These are phyloP conservation scores for Crocallis elinguaria DNA, from an alignment of 2,888 invertebrate genomes.

Conservation along the genomic window DNA sequence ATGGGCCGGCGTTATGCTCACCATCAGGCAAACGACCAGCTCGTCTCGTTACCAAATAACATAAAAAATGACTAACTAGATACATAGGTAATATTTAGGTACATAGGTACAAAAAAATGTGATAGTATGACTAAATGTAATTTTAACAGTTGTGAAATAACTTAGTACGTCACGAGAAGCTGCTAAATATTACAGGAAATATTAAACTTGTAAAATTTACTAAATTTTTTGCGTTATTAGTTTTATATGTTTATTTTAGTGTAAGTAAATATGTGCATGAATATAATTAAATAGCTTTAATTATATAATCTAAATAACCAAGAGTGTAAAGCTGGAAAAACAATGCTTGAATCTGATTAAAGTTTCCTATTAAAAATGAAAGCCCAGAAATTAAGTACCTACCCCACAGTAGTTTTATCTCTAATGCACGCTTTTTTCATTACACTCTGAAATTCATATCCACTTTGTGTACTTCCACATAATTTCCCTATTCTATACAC, in stretches of 20 bases:
- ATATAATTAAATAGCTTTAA: neutral
- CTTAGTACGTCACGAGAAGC: constrained; percentile 2
- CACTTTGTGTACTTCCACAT: constrained; percentile 11
- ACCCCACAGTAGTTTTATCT: constrained; percentile 2
- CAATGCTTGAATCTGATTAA: constrained; percentile 1
- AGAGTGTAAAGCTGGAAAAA: neutral
- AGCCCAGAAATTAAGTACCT: constrained; percentile 7
- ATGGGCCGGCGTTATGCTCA: no score
- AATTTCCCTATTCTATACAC: no score
- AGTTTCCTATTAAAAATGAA: constrained; percentile 2
- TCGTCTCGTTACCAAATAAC: no score
- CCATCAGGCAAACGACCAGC: no score
- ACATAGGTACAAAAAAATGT: no score
- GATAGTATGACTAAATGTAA: neutral
- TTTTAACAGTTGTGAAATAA: constrained; percentile 10
- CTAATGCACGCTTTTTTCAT: constrained; percentile 32
- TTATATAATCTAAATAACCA: neutral
- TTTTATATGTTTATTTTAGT: neutral
- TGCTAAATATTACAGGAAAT: constrained; percentile 14
- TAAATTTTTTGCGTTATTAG: neutral
- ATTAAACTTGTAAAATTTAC: neutral
- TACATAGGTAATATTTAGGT: no score
- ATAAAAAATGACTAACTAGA: no score
- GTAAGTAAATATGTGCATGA: constrained; percentile 14
- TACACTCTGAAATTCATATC: constrained; percentile 27